Conservation (phyloP, 2,888 invertebrate genomes). For the Argynnis bischoffii region DNA sequence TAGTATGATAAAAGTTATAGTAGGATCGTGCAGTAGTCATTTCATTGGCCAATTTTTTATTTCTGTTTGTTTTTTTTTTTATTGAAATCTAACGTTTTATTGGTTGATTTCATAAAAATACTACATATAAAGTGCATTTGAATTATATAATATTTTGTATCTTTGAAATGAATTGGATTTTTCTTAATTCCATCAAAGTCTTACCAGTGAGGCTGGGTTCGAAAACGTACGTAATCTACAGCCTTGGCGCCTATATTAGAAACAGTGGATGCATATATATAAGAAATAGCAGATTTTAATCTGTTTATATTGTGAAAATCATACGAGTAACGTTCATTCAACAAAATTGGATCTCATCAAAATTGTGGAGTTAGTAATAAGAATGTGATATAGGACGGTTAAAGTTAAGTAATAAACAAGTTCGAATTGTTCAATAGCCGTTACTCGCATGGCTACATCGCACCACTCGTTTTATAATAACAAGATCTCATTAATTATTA, state of each 20-base stretch:
- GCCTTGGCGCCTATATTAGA: background rate
- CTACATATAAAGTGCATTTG: no score
- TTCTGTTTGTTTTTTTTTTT: background rate
- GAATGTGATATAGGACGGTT: background rate
- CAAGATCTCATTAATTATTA: constrained; percentile 60
- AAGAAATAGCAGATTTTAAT: background rate
- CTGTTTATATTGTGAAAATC: background rate
- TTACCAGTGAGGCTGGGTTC: no score
- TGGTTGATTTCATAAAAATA: no score
- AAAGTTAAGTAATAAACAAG: background rate
- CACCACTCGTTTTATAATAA: constrained; percentile 47
- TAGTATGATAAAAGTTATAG: constrained; percentile 4
- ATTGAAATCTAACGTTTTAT: no score
- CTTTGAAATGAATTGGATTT: no score
- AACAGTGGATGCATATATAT: constrained; percentile 8
- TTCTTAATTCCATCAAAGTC: no score
- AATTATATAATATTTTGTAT: no score
- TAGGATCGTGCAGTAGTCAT: constrained; percentile 16
- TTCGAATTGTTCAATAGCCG: background rate
- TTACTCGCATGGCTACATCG: constrained; percentile 34
- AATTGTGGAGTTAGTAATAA: background rate
- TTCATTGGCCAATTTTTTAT: constrained; percentile 14
- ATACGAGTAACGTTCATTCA: constrained; percentile 3
- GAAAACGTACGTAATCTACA: no score
- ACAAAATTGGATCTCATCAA: constrained; percentile 2